Evolutionary conservation across 2,797 vertebrate genomes (phyloP).

Genomic region (Monodelphis domestica): DNA sequence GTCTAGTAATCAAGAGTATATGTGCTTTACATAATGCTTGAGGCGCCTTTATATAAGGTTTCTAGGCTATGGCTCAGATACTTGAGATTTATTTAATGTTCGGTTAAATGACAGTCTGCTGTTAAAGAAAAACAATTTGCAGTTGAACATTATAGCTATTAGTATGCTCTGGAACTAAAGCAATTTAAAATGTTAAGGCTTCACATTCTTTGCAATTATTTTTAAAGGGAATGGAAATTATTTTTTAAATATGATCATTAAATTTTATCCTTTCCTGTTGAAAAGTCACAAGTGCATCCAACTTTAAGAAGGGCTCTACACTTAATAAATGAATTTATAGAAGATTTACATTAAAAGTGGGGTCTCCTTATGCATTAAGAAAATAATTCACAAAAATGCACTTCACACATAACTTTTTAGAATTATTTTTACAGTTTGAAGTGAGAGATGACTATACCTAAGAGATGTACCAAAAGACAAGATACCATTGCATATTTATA

Average conservation of each 20-base stretch:
- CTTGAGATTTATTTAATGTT: constrained; percentile 79
- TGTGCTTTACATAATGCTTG: constrained; percentile 68
- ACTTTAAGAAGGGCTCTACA: constrained; percentile 36
- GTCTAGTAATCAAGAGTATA: constrained; percentile 78
- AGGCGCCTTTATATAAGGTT: constrained; percentile 77
- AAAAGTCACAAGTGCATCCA: constrained; percentile 14
- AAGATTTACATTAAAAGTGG: constrained; percentile 31
- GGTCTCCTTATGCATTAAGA: constrained; percentile 41
- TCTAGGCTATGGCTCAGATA: constrained; percentile 81
- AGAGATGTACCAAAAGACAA: constrained; percentile 50
- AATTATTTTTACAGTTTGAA: constrained; percentile 45
- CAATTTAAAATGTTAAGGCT: constrained; percentile 48
- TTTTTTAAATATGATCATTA: background rate
- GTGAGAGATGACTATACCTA: constrained; percentile 53
- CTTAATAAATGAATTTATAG: constrained; percentile 11
- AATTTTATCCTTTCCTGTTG: constrained; percentile 20
- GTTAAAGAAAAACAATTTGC: constrained; percentile 76
- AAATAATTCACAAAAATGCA: constrained; percentile 13
- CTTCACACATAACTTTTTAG: constrained; percentile 36
- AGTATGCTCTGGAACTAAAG: constrained; percentile 39
- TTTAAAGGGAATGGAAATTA: constrained; percentile 34
- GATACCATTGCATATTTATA: constrained; percentile 53
- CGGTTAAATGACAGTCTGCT: constrained; percentile 80
- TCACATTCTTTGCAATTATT: constrained; percentile 10
- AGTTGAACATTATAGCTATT: constrained; percentile 42